A percentile compares a stretch with the other conserved stretches of the same genome.
Conservation (phyloP, 37 sponge, comb jelly and placozoan genomes). For the Bolinopsis microptera region DNA sequence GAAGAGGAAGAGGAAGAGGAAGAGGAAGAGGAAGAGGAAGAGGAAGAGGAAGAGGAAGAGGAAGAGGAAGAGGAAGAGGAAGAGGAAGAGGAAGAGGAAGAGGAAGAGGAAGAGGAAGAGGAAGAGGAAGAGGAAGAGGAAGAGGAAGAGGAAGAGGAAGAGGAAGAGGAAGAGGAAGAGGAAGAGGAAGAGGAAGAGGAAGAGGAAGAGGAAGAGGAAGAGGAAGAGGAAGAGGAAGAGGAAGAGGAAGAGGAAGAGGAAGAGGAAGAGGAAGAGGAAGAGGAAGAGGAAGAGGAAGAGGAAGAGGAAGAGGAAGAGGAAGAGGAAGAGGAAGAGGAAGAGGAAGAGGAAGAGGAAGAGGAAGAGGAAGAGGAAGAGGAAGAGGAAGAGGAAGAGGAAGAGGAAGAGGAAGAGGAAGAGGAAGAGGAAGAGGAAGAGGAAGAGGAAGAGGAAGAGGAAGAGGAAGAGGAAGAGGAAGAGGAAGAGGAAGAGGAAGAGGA, state of each 20-base stretch:
- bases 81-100: not conserved
- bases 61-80: not conserved
- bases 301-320: not conserved
- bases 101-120: not conserved
- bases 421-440: not conserved
- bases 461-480: not conserved
- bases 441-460: not conserved
- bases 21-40: too few relatives aligned
- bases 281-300: not conserved
- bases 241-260: not conserved
- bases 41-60: not conserved
- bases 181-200: not conserved
- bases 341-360: not conserved
- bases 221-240: not conserved
- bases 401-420: not conserved
- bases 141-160: not conserved
- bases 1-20: too few relatives aligned
- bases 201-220: not conserved
- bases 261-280: not conserved
- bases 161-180: not conserved
- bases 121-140: not conserved
- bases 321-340: not conserved
- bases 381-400: not conserved
- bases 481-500: not conserved
- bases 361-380: not conserved